Base-by-base conservation (phyloP, 1,140 invertebrate species). In the Drosophila equinoxialis region DNA sequence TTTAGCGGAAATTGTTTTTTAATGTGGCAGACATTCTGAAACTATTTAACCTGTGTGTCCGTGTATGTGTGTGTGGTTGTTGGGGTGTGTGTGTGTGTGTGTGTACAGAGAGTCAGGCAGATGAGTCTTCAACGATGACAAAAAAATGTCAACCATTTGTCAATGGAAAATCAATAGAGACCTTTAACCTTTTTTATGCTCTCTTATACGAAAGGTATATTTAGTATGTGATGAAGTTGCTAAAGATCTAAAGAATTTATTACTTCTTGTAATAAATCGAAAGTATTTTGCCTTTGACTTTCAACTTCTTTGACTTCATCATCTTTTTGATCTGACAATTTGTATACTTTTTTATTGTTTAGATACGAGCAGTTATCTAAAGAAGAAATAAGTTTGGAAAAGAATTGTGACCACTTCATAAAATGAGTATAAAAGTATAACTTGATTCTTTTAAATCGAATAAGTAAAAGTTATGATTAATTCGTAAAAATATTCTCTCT, bases 1-100 rank as follows among this genome's bases (percentile, higher is more conserved):
- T 84, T 87, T 83, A 42, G 65, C 84, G 84, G 84, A 87, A 87
- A 87, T 87, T 87, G 84, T 84, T 87, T 87, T 89, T 89, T 87
- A 87, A 87, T 84, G 84, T 74, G 80, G 39, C 77, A 68, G 83
- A 83, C 84, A 83, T 87, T 77, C 73, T 87, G 79, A 74, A 87
- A 87, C 84, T 89, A 87, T 83, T 87, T 87, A 87, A 80, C 79
- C 79, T 77, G 45, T 20, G 45, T 51, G n/a, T 45, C 5, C 7
- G 4, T 17, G 42, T 45, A 23, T 23, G n/a, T 42, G 41, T 14
- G n/a, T 14, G 13, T 42, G 41, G 26, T 26, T 26, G 26, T 26
- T 42, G 20, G 20, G 20, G 41, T 42, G n/a, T 14, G 39, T 41
- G 39, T 41, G 39, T 41, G 11, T 41, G 13, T 37, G 42, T 54